Conservation (phyloP, 2,797 vertebrate species). For the Sebastes nivosus region DNA sequence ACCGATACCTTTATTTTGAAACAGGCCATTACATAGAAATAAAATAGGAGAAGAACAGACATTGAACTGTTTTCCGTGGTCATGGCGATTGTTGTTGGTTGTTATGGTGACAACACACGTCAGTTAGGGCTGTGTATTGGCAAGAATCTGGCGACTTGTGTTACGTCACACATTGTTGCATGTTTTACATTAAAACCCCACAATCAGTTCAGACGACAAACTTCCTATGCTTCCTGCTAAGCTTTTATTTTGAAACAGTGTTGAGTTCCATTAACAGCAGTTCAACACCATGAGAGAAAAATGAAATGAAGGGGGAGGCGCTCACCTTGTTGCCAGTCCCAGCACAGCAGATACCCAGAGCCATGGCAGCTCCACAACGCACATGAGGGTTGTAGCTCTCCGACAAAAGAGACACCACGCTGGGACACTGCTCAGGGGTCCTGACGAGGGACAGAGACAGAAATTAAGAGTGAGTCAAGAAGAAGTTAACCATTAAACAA, state of each 20-base stretch:
- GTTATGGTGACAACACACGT: too few relatives aligned
- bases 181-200: neutral
- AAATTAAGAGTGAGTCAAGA: neutral
- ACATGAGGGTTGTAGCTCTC: constrained; percentile 99
- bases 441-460: constrained; percentile 71
- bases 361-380: constrained; percentile 97
- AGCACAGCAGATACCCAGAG: constrained; percentile 98
- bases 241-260: neutral
- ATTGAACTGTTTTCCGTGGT: too few relatives aligned
- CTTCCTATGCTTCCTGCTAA: neutral
- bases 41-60: too few relatives aligned
- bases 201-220: rapidly evolving
- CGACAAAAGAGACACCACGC: constrained; percentile 96
- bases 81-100: too few relatives aligned
- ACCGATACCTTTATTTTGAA: neutral
- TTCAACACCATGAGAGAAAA: neutral
- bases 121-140: too few relatives aligned
- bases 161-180: neutral
- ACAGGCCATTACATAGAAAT: too few relatives aligned
- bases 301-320: neutral
- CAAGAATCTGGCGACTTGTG: neutral
- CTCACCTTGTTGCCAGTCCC: constrained; percentile 97
- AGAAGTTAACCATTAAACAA: neutral
- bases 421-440: constrained; percentile 99
- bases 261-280: neutral